These are phyloP conservation scores for Corythoichthys haematopterus DNA, from an alignment of 2,113 vertebrate species.

Conservation along the genomic window DNA sequence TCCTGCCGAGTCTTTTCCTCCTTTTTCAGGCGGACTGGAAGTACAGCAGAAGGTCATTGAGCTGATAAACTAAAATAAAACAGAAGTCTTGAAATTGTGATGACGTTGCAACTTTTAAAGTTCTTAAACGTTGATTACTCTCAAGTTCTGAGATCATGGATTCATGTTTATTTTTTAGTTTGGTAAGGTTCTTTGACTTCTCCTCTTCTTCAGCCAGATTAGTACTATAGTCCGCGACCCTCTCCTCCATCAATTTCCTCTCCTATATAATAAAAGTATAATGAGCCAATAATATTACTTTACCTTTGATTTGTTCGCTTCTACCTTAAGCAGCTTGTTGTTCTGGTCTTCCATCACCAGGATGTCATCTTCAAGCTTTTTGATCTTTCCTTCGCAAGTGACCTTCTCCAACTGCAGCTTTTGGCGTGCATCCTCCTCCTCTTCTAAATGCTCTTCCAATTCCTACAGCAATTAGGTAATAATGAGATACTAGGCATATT, in stretches of 20 bases:
- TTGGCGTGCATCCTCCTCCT: conserved; percentile 88
- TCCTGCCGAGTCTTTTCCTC: conserved; percentile 93
- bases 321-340: conserved; percentile 86
- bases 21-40: conserved; percentile 86
- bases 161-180: conserved; percentile 94
- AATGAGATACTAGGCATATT: neutral
- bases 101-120: neutral
- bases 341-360: conserved; percentile 92
- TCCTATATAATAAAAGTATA: conserved; percentile 70
- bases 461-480: conserved; percentile 67
- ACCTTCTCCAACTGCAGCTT: conserved; percentile 96
- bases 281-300: neutral
- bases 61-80: neutral
- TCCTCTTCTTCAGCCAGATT: conserved; percentile 95
- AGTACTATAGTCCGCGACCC: conserved; percentile 85
- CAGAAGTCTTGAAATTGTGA: neutral
- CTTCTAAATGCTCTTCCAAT: conserved; percentile 88
- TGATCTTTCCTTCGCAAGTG: conserved; percentile 87
- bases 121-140: conserved; percentile 64
- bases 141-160: conserved; percentile 98
- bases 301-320: neutral
- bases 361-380: conserved; percentile 94
- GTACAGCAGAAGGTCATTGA: neutral
- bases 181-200: conserved; percentile 94
- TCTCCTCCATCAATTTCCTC: conserved; percentile 88